Conservation (phyloP, 1,140 invertebrate species). For the Maniola jurtina region DNA sequence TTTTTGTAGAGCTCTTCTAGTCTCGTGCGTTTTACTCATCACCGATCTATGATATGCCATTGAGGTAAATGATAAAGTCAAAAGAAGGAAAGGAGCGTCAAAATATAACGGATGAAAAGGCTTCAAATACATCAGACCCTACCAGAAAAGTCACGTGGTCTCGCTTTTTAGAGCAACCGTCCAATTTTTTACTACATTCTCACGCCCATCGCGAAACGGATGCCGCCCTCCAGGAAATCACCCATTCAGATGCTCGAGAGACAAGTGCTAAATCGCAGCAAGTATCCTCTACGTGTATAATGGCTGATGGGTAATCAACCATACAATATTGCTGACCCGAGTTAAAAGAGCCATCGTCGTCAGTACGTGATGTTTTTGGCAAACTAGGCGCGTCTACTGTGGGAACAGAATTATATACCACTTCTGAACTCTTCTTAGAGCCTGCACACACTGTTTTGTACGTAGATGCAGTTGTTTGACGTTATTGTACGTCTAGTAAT, state of each 20-base stretch:
- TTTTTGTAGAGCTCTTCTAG: too few relatives aligned
- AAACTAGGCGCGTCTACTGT: constrained; percentile 39
- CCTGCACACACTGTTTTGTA: not conserved
- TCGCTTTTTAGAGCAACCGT: not conserved
- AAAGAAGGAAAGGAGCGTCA: too few relatives aligned
- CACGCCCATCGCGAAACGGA: constrained; percentile 42
- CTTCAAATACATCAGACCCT: too few relatives aligned
- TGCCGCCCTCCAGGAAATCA: constrained; percentile 42
- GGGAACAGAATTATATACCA: constrained; percentile 49
- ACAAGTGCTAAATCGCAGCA: constrained; percentile 33
- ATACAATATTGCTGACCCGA: constrained; percentile 37
- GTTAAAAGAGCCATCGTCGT: constrained; percentile 34
- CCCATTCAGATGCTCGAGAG: constrained; percentile 36
- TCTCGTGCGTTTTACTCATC: too few relatives aligned
- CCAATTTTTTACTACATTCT: constrained; percentile 22
- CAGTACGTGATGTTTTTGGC: constrained; percentile 61
- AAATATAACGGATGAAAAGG: too few relatives aligned
- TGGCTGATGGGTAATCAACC: constrained; percentile 32
- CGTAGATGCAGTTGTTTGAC: not conserved
- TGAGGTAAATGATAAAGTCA: too few relatives aligned
- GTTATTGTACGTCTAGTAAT: too few relatives aligned
- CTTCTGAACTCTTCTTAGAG: constrained; percentile 19
- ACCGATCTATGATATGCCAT: too few relatives aligned
- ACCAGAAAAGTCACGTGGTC: too few relatives aligned
- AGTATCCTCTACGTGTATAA: constrained; percentile 29